Evolutionary conservation across 2,797 vertebrate species (phyloP).

Genomic region (Scolopax bukidnonensis): DNA sequence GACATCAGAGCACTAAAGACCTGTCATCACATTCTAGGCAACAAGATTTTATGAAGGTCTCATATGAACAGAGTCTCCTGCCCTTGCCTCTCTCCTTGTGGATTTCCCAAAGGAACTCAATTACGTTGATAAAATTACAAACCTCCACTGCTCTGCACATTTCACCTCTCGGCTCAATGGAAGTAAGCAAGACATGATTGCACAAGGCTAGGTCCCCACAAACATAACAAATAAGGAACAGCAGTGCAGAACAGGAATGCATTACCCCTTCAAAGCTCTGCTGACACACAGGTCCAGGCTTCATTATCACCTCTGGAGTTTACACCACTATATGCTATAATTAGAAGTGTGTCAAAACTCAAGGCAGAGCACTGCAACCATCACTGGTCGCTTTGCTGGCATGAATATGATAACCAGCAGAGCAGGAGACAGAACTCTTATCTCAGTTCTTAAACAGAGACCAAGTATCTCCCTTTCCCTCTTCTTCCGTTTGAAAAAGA

Average conservation of each 20-base stretch:
- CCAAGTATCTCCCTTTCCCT: background rate
- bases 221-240: constrained; percentile 44
- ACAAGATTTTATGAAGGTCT: background rate
- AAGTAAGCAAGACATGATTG: background rate
- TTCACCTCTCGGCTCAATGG: background rate
- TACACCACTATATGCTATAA: constrained; percentile 12
- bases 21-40: background rate
- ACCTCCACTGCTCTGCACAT: background rate
- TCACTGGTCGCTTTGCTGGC: background rate
- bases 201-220: background rate
- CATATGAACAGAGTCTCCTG: background rate
- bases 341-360: constrained; percentile 27
- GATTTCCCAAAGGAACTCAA: background rate
- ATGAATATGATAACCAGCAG: background rate
- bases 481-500: background rate
- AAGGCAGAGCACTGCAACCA: background rate
- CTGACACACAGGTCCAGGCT: background rate
- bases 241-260: constrained; percentile 6
- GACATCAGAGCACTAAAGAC: background rate
- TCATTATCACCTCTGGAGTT: background rate
- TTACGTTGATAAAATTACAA: background rate
- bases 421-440: background rate
- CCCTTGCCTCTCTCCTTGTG: background rate
- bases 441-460: background rate
- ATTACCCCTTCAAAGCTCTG: constrained; percentile 4